Conservation (phyloP, 1,140 invertebrate species). For the Drosophila ambigua region DNA sequence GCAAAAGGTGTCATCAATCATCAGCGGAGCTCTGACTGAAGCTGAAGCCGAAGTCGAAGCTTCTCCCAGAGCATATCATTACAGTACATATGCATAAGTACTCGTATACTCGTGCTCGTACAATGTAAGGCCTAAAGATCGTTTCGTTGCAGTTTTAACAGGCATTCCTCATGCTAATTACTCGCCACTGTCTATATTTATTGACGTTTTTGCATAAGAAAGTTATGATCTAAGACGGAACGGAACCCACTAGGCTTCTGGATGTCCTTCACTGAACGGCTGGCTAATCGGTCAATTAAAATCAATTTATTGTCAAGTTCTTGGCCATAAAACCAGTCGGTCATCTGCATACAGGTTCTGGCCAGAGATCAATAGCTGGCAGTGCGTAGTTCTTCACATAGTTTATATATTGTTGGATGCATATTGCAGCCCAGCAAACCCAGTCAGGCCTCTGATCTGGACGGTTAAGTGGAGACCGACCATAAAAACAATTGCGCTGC, state of each 20-base stretch:
- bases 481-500: conserved; percentile 54
- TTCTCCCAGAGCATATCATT: conserved; percentile 22
- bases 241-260: not conserved
- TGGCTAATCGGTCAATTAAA: conserved; percentile 10
- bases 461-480: conserved; percentile 20
- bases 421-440: conserved; percentile 10
- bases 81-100: not conserved
- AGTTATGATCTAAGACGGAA: conserved; percentile 14
- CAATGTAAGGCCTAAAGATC: conserved; percentile 4
- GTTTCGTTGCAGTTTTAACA: not conserved
- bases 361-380: conserved; percentile 33
- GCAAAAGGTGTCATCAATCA: conserved; percentile 41
- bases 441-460: conserved; percentile 22
- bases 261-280: conserved; percentile 9
- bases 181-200: not conserved
- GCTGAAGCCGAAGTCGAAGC: not conserved
- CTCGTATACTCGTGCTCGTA: too few species aligned
- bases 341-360: conserved; percentile 13
- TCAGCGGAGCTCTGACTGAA: not conserved
- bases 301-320: conserved; percentile 34
- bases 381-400: conserved; percentile 35
- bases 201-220: conserved; percentile 21
- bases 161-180: conserved; percentile 5
- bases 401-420: conserved; percentile 19
- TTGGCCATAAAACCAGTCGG: conserved; percentile 18